Percentiles rank a stretch among this genome's conserved stretches.
These are phyloP conservation scores for Trogon surrucura DNA, from an alignment of 2,113 vertebrate genomes.

Conservation along the genomic window DNA sequence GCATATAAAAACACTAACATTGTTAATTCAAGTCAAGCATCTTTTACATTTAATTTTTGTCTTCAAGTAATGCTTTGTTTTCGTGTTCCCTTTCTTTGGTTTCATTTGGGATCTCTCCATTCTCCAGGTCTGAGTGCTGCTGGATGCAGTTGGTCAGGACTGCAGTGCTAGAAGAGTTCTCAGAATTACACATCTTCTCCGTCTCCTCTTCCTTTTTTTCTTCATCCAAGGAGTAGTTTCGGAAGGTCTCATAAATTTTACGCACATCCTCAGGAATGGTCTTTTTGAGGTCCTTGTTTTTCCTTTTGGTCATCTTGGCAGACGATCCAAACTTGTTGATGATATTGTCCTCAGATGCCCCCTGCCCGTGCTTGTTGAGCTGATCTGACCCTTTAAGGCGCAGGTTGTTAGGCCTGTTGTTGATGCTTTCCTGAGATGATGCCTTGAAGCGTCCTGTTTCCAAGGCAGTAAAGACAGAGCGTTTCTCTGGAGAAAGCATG, in stretches of 20 bases:
- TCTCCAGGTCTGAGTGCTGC: slow-evolving; percentile 79
- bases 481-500: slow-evolving; percentile 95
- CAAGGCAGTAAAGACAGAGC: slow-evolving; percentile 90
- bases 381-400: slow-evolving; percentile 84
- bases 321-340: slow-evolving; percentile 92
- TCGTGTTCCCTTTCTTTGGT: slow-evolving; percentile 85
- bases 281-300: slow-evolving; percentile 89
- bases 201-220: slow-evolving; percentile 81
- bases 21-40: slow-evolving; percentile 50
- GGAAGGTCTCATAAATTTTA: slow-evolving; percentile 85
- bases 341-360: slow-evolving; percentile 93
- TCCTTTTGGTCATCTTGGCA: slow-evolving; percentile 87
- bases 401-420: slow-evolving; percentile 93
- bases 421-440: slow-evolving; percentile 96
- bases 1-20: slow-evolving; percentile 70
- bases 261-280: slow-evolving; percentile 87
- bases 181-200: slow-evolving; percentile 82
- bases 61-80: slow-evolving; percentile 77
- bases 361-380: slow-evolving; percentile 85
- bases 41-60: slow-evolving; percentile 75
- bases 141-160: slow-evolving; percentile 81
- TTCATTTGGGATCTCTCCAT: slow-evolving; percentile 79
- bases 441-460: slow-evolving; percentile 91
- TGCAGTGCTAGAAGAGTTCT: slow-evolving; percentile 82
- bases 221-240: slow-evolving; percentile 81